phyloP scores from a whole-genome alignment of 2,113 vertebrate species.

The Kobus ellipsiprymnus region DNA sequence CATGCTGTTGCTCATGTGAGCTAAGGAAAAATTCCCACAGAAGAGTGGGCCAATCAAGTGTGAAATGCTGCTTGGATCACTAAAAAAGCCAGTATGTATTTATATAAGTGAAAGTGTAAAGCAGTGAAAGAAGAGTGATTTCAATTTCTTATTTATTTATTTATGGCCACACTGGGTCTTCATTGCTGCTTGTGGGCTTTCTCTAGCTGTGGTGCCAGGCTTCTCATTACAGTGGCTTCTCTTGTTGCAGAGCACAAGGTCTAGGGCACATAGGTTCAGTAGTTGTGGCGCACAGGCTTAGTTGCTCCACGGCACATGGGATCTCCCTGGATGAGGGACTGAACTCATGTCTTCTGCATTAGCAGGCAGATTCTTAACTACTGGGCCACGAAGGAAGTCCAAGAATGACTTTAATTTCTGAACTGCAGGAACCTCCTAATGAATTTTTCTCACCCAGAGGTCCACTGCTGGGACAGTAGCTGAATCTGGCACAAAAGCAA shows the following conservation, averaged over 20 bases:
- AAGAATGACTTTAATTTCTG: neutral
- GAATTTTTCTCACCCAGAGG: neutral
- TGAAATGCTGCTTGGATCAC: neutral
- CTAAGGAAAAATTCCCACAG: constrained; percentile 10
- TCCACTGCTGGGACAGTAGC: neutral
- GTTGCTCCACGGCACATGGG: neutral
- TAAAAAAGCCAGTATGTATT: neutral
- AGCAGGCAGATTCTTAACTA: neutral
- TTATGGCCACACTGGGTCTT: neutral
- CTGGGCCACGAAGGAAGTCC: neutral
- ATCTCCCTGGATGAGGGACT: neutral
- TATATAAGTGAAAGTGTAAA: neutral
- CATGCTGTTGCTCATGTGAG: neutral
- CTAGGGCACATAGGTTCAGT: neutral
- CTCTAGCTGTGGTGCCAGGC: neutral
- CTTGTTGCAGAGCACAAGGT: neutral
- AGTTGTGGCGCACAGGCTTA: neutral
- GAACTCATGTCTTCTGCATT: neutral
- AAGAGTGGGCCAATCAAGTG: neutral
- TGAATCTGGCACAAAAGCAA: neutral
- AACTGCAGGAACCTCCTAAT: neutral
- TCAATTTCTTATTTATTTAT: neutral
- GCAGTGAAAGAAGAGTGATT: neutral
- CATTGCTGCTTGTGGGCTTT: neutral
- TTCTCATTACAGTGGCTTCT: neutral